phyloP scores from a whole-genome alignment of 2,113 vertebrate genomes.

The Urocolius indicus region DNA sequence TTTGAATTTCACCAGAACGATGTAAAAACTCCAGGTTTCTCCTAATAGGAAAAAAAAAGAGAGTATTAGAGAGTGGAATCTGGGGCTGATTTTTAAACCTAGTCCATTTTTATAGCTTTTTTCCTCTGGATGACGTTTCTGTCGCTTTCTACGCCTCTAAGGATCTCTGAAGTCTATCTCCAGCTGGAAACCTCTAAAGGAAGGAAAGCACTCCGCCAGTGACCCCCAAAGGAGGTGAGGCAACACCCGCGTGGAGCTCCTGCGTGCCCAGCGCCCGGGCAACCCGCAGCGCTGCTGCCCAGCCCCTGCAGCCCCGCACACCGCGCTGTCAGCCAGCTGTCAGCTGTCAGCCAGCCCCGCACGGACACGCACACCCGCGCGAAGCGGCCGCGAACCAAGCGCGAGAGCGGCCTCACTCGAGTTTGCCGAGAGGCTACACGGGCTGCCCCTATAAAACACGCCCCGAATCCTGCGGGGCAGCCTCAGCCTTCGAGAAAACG shows the following conservation, averaged over 20 bases:
- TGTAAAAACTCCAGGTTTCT: background rate
- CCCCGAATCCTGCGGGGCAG: background rate
- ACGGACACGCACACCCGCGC: no score
- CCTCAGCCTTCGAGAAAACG: background rate
- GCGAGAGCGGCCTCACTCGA: no score
- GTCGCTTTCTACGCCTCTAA: background rate
- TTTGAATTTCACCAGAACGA: background rate
- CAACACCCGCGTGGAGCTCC: accelerated
- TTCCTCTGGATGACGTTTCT: accelerated
- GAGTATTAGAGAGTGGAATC: accelerated
- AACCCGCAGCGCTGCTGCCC: no score
- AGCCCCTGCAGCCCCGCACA: background rate
- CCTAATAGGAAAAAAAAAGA: background rate
- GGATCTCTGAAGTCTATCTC: background rate
- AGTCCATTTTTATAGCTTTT: background rate
- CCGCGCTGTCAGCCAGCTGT: no score
- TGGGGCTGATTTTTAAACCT: background rate
- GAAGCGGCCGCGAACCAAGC: no score
- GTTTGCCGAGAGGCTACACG: no score
- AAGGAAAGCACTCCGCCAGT: accelerated
- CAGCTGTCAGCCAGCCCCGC: no score
- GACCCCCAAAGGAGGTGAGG: accelerated
- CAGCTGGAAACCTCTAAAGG: background rate
- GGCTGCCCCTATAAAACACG: background rate
- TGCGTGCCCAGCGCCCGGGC: no score